phyloP scores from a whole-genome alignment of 2,797 vertebrate genomes.

The Cheracebus regulus region DNA sequence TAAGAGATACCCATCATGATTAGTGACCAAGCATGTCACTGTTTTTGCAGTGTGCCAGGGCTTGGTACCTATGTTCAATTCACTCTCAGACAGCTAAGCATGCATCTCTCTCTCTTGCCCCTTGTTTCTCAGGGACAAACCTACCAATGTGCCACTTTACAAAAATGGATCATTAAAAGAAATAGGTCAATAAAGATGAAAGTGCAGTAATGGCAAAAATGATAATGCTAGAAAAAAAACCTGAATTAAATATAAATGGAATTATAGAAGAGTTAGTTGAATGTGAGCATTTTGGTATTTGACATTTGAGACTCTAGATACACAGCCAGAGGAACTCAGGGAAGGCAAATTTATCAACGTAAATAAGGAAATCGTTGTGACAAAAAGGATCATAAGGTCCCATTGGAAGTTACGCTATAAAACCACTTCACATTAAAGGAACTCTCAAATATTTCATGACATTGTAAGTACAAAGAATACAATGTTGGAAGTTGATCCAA shows the following conservation, averaged over 20 bases:
- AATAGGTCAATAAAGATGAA: neutral
- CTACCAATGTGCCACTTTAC: neutral
- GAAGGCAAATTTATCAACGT: neutral
- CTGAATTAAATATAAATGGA: neutral
- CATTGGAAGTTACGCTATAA: neutral
- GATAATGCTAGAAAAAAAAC: neutral
- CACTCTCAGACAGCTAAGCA: neutral
- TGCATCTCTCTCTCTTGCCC: neutral
- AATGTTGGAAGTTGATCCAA: neutral
- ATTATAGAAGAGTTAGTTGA: neutral
- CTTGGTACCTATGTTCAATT: neutral
- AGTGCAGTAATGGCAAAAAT: neutral
- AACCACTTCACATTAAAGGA: neutral
- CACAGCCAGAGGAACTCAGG: neutral
- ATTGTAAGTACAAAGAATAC: neutral
- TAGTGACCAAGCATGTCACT: neutral
- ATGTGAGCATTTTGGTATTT: neutral
- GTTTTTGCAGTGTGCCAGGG: neutral
- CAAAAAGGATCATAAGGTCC: neutral
- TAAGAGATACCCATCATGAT: neutral
- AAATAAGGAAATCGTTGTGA: neutral
- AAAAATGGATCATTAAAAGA: neutral
- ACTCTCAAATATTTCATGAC: neutral
- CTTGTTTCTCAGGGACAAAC: neutral
- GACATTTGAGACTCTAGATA: neutral